These are phyloP conservation scores for Meteorus colon DNA, from an alignment of 2,888 invertebrate genomes.

Conservation along the genomic window DNA sequence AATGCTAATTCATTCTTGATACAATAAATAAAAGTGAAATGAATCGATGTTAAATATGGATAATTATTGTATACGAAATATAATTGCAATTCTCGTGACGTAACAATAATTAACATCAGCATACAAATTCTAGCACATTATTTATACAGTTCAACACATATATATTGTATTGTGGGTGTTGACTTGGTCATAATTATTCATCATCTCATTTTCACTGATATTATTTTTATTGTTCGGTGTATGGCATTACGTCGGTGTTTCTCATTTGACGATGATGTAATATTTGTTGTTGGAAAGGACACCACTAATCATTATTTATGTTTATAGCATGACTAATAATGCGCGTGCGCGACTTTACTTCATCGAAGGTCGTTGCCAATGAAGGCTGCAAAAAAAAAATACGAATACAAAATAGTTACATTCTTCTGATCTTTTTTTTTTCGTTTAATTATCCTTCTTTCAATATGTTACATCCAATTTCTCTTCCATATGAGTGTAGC, in stretches of 20 bases:
- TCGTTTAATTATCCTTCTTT: neutral
- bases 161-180: constrained; percentile 21
- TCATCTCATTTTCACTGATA: constrained; percentile 37
- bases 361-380: constrained; percentile 28
- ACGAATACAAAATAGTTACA: neutral
- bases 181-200: constrained; percentile 28
- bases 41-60: neutral
- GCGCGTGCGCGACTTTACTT: constrained; percentile 32
- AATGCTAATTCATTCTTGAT: neutral
- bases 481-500: neutral
- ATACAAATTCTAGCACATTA: neutral
- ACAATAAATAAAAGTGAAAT: neutral
- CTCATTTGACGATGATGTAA: constrained; percentile 33
- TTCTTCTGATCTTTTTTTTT: neutral
- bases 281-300: constrained; percentile 38
- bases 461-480: neutral
- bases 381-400: constrained; percentile 37
- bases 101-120: neutral
- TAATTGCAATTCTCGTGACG: neutral
- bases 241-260: constrained; percentile 5
- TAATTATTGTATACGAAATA: constrained; percentile 5
- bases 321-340: constrained; percentile 36
- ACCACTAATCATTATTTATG: constrained; percentile 34
- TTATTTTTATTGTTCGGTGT: constrained; percentile 26
- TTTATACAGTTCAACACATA: neutral